Percentiles rank a stretch among this genome's conserved stretches.
phyloP scores from a whole-genome alignment of 2,113 vertebrate species.

The Condylura cristata region DNA sequence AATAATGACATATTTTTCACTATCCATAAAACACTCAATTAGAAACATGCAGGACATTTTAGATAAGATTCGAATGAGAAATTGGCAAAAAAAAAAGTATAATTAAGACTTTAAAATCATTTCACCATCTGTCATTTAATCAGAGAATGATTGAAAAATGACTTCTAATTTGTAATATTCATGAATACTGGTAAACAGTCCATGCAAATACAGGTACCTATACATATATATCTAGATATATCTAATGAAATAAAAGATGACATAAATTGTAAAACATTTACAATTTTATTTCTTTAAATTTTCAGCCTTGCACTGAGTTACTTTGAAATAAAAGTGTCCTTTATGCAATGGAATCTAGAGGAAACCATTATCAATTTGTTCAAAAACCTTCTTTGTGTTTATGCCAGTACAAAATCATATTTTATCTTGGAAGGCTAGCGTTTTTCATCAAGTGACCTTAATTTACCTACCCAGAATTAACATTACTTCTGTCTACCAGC shows the following conservation, averaged over 20 bases:
- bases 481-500: background rate
- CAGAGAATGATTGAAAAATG: slow-evolving; percentile 58
- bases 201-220: background rate
- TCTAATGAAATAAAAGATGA: slow-evolving; percentile 17
- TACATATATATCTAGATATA: background rate
- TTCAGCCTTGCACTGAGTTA: background rate
- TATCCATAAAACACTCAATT: slow-evolving; percentile 59
- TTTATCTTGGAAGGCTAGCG: background rate
- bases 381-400: background rate
- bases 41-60: slow-evolving; percentile 55
- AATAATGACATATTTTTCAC: slow-evolving; percentile 52
- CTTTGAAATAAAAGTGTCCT: background rate
- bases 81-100: slow-evolving; percentile 73
- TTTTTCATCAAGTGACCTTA: background rate
- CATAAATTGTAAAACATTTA: background rate
- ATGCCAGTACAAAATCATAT: background rate
- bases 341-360: background rate
- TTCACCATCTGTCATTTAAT: slow-evolving; percentile 72
- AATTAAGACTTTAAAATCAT: slow-evolving; percentile 72
- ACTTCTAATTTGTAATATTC: slow-evolving; percentile 52
- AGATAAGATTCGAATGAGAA: slow-evolving; percentile 66
- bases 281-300: background rate
- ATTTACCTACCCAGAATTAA: background rate
- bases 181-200: background rate
- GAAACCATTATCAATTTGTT: background rate